These are phyloP conservation scores for Zophobas morio DNA, from an alignment of 1,140 invertebrate genomes.

Conservation along the genomic window DNA sequence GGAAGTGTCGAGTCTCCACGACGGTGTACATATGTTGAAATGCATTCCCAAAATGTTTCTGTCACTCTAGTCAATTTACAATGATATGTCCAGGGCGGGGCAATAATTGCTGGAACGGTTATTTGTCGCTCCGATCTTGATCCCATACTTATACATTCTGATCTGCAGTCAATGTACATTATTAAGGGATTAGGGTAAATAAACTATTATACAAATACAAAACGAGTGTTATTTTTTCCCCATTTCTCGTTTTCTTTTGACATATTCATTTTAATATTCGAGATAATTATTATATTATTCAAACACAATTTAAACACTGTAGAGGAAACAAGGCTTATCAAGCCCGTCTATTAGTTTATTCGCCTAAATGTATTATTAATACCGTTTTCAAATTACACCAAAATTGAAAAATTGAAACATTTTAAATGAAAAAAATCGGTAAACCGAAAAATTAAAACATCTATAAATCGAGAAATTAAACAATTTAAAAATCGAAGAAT, in stretches of 20 bases:
- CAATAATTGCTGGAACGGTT: background rate
- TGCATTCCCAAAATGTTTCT: conserved; percentile 55
- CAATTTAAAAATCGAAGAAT: too few relatives aligned
- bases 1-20: conserved; percentile 38
- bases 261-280: too few relatives aligned
- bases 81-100: conserved; percentile 5
- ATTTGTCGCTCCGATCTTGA: conserved; percentile 44
- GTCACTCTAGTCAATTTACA: conserved; percentile 57
- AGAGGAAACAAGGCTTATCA: too few relatives aligned
- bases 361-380: too few relatives aligned
- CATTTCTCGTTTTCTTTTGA: background rate
- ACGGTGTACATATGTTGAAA: conserved; percentile 54
- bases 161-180: conserved; percentile 56
- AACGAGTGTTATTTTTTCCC: background rate
- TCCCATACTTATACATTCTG: conserved; percentile 51
- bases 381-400: too few relatives aligned
- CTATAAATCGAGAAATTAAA: too few relatives aligned
- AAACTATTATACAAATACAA: conserved; percentile 48
- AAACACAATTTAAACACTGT: too few relatives aligned
- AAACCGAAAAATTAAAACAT: too few relatives aligned
- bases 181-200: conserved; percentile 56
- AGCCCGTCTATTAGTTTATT: too few relatives aligned
- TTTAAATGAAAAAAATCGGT: too few relatives aligned
- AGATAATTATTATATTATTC: too few relatives aligned
- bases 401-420: too few relatives aligned